These are phyloP conservation scores for Mesembrinibis cayennensis DNA, from an alignment of 2,113 vertebrate genomes.

Conservation along the genomic window DNA sequence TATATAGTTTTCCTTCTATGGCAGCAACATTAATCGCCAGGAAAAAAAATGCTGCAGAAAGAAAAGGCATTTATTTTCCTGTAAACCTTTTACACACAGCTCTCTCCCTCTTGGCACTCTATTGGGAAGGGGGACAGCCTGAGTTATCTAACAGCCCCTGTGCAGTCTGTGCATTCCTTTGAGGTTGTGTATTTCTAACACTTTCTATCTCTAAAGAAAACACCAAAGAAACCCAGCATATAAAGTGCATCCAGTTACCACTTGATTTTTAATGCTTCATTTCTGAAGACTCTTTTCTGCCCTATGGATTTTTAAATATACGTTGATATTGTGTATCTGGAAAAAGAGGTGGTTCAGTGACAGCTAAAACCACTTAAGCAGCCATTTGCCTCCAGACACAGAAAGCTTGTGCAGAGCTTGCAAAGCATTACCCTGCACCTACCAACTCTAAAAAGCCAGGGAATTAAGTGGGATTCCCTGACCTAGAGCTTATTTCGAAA, in stretches of 20 bases:
- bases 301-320: neutral
- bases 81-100: neutral
- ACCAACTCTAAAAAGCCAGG: neutral
- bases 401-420: neutral
- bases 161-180: neutral
- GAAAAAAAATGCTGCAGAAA: neutral
- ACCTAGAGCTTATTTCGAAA: neutral
- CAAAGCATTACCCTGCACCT: neutral
- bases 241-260: neutral
- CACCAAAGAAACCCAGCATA: neutral
- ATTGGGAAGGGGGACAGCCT: neutral
- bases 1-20: neutral
- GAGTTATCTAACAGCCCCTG: neutral
- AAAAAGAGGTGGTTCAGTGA: neutral
- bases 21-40: neutral
- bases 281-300: neutral
- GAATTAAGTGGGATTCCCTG: neutral
- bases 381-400: neutral
- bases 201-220: conserved; percentile 3
- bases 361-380: neutral
- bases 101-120: neutral
- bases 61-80: neutral
- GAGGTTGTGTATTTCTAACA: neutral
- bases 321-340: neutral
- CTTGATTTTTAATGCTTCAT: neutral